Evolutionary conservation across 2,797 vertebrate genomes (phyloP), one percentile per base, ranked within the genome.

Genomic region (Enteromius mattozi): DNA sequence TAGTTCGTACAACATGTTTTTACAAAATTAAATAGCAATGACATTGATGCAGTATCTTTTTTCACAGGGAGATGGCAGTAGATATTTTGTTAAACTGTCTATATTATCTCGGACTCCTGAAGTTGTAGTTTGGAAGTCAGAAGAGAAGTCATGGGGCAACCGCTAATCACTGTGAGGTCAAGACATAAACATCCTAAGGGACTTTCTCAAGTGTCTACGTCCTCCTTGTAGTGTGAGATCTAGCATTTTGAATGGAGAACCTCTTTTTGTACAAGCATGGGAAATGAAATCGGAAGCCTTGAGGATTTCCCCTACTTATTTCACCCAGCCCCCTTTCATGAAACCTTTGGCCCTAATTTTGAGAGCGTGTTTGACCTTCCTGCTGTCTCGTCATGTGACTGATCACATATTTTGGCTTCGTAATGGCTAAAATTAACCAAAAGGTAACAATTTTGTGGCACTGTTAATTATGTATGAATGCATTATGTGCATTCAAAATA

Each of bases 221-320:
- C 66, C 68, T 76, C 30, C 75, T 78, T 90, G 93, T 92, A 92
- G 87, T 84, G 89, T 89, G 90, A 94, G 91, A 92, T 93, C 92
- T 92, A 83, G 89, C 89, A 90, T 91, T 93, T 89, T 91, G 90
- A 93, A 88, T 90, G 91, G 87, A 88, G 86, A 85, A 93, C 79
- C 90, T 85, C 85, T 87, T 90, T 91, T 93, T 93, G 65, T 92
- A 91, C 93, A 91, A 89, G 87, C 90, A 70, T 84, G 87, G 86
- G 90, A 94, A 94, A 95, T 93, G 90, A 94, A 94, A 94, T 93
- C 84, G 90, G 90, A 94, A 94, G 90, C 92, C 80, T 84, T 86
- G 61, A 91, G 92, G 92, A 93, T 94, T 93, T 92, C 78, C 85
- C 83, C 85, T 80, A 89, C 88, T 85, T 87, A 85, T 63, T 77